phyloP scores from a whole-genome alignment of 2,113 vertebrate species.

The Centropus bengalensis region DNA sequence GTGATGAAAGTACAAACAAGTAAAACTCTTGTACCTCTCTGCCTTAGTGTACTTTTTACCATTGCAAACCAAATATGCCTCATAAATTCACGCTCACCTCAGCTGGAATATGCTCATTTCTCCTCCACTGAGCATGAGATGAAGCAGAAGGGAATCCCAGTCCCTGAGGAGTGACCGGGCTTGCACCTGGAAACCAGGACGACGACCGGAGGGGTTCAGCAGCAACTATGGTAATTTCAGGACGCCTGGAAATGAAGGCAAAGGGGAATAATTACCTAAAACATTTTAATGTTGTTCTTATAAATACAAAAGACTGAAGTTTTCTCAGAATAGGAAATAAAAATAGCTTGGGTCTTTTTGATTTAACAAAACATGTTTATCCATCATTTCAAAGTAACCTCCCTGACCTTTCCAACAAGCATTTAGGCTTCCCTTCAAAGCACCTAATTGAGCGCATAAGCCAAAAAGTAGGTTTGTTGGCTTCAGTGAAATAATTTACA shows the following conservation, averaged over 20 bases:
- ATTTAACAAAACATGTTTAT: background rate
- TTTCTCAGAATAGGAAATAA: background rate
- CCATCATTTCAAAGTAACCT: background rate
- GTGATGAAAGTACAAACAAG: background rate
- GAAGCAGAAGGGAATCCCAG: constrained; percentile 81
- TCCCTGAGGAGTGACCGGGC: constrained; percentile 66
- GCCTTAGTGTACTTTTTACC: background rate
- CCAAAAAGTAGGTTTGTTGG: constrained; percentile 33
- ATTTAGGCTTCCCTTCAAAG: background rate
- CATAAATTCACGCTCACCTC: constrained; percentile 75
- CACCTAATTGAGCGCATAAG: background rate
- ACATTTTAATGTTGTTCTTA: background rate
- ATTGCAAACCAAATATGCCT: background rate
- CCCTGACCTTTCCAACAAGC: background rate
- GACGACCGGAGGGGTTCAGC: constrained; percentile 84
- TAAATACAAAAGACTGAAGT: background rate
- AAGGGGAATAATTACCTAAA: background rate
- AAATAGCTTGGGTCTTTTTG: background rate
- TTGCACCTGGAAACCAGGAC: constrained; percentile 83
- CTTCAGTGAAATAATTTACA: constrained; percentile 39
- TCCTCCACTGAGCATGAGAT: constrained; percentile 80
- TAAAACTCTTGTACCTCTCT: background rate
- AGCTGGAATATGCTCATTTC: constrained; percentile 75
- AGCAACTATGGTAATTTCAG: constrained; percentile 91
- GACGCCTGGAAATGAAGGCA: constrained; percentile 76